Conservation (phyloP, 2,113 vertebrate genomes). For the Balaenoptera acutorostrata region DNA sequence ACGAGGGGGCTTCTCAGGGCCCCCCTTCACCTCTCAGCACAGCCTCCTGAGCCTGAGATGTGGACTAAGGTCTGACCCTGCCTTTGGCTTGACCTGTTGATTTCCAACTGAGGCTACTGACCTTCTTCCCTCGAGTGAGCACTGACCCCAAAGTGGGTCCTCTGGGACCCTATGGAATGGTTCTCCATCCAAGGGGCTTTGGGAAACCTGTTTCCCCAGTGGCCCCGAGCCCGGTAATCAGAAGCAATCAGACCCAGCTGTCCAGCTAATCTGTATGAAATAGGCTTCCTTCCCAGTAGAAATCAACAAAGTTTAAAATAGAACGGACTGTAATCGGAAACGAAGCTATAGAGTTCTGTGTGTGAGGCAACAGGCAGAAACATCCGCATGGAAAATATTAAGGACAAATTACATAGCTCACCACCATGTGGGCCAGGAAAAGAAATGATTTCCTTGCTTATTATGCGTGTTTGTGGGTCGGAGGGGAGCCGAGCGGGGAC, state of each 20-base stretch:
- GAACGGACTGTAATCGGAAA: constrained; percentile 46
- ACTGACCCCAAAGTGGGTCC: not conserved
- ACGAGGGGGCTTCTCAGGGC: not conserved
- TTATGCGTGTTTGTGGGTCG: constrained; percentile 53
- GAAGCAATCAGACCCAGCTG: constrained; percentile 67
- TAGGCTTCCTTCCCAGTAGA: constrained; percentile 64
- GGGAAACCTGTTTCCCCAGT: constrained; percentile 54
- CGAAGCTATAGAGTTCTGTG: constrained; percentile 58
- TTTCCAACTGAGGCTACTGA: constrained; percentile 65
- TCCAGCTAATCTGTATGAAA: constrained; percentile 52
- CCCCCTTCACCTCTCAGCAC: constrained; percentile 42
- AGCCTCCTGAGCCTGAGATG: constrained; percentile 65
- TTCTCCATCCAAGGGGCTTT: constrained; percentile 52
- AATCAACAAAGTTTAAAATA: constrained; percentile 68
- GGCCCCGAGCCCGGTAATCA: constrained; percentile 39
- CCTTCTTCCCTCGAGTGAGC: constrained; percentile 65
- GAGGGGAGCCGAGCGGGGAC: constrained; percentile 24
- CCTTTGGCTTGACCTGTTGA: constrained; percentile 77
- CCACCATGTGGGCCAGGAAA: constrained; percentile 33
- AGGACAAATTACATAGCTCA: constrained; percentile 29
- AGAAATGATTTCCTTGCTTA: constrained; percentile 33
- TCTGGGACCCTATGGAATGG: constrained; percentile 16
- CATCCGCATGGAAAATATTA: constrained; percentile 59
- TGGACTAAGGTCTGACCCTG: constrained; percentile 65
- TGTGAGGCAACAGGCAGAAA: constrained; percentile 41